A percentile compares a stretch with the other conserved stretches of the same genome.
Evolutionary conservation across 2,888 invertebrate species (phyloP).

Genomic region (Eumerus sabulonum): DNA sequence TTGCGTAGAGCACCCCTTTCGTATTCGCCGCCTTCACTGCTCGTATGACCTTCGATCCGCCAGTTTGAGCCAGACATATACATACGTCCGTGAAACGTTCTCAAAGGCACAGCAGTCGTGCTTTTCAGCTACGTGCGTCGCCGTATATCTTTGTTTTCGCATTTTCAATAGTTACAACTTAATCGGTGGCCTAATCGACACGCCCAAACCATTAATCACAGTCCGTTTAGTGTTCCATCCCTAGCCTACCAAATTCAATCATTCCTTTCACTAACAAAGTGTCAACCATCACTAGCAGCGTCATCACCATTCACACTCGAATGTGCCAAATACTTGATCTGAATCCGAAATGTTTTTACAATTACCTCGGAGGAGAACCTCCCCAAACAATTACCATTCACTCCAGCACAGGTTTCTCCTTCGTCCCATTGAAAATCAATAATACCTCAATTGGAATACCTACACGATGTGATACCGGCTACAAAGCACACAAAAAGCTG

Average conservation of each 20-base stretch:
- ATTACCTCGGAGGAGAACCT: not conserved
- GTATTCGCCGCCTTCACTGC: no score
- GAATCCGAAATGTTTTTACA: slow-evolving; percentile 28
- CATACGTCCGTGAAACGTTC: no score
- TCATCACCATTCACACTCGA: slow-evolving; percentile 33
- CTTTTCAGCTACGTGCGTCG: no score
- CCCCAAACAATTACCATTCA: slow-evolving; percentile 11
- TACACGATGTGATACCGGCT: slow-evolving; percentile 19
- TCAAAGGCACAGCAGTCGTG: no score
- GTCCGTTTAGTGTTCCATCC: slow-evolving; percentile 4
- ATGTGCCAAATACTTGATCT: slow-evolving; percentile 40
- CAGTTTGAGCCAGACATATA: no score
- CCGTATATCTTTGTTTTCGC: no score
- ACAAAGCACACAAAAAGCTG: slow-evolving; percentile 1
- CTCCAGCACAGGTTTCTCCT: not conserved
- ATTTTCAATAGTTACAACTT: no score
- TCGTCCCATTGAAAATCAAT: slow-evolving; percentile 16
- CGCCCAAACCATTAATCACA: no score
- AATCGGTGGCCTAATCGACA: no score
- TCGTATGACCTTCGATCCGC: no score
- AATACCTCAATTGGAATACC: slow-evolving; percentile 17
- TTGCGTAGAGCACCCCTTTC: no score
- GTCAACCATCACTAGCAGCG: slow-evolving; percentile 28
- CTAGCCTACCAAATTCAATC: no score
- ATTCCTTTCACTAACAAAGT: not conserved